Percentiles rank a stretch among this genome's conserved stretches.
Conservation (phyloP, 30 jellyfish, hydroid and myxozoan genomes). For the Chrysaora quinquecirrha region DNA sequence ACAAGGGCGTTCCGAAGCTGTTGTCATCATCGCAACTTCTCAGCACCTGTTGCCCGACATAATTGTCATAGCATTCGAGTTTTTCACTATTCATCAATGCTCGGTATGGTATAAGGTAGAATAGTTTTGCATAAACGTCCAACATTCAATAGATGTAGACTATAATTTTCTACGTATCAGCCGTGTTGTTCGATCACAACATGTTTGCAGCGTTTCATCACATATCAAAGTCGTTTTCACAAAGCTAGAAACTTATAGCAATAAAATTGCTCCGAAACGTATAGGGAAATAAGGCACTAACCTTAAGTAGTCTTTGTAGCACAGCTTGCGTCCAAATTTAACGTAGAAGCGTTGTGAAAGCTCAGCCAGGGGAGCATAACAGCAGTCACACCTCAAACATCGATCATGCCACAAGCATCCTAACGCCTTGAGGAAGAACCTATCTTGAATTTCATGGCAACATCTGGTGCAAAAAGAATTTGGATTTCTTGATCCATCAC, state of each 20-base stretch:
- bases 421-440: conserved; percentile 33
- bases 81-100: too few species aligned
- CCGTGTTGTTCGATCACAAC: background rate
- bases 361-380: conserved; percentile 63
- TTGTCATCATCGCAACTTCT: background rate
- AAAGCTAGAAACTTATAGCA: background rate
- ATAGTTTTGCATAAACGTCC: too few species aligned
- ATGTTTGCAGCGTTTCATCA: background rate
- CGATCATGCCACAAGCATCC: conserved; percentile 58
- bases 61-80: background rate
- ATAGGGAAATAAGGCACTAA: background rate
- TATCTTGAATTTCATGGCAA: conserved; percentile 12
- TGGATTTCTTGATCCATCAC: too few species aligned
- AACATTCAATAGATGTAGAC: background rate
- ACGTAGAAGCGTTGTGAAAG: conserved; percentile 36
- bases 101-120: too few species aligned
- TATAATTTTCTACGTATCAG: background rate
- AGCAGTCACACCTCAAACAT: conserved; percentile 68
- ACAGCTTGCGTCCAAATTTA: conserved; percentile 58
- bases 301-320: conserved; percentile 55
- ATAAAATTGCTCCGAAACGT: background rate
- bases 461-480: conserved; percentile 50
- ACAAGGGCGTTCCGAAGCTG: background rate
- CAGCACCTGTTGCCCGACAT: background rate
- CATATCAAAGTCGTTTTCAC: background rate